Evolutionary conservation across 2,888 invertebrate genomes (phyloP), one percentile per base, ranked within the genome.

Genomic region (Cylindroiulus punctatus): DNA sequence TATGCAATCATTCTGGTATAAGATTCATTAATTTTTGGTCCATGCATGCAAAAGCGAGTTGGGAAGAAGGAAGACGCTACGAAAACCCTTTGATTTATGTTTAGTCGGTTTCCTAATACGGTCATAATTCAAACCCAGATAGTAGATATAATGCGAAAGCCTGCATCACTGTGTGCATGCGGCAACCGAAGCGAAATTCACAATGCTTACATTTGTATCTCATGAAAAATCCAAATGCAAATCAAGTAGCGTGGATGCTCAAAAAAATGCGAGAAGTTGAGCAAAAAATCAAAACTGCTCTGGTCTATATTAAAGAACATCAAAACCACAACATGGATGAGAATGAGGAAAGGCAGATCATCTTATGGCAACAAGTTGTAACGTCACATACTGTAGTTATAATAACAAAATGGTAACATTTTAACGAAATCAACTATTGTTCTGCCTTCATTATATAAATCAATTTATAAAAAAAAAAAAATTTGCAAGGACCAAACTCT

Each of bases 31-130:
- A 65, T 65, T 65, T 65, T 65, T 65, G 22, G 65, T 5, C 26
- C 65, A 5, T 65, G 65, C 26, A 22, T 65, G 65, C n/a, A 65
- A 65, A 65, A 65, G 65, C 65, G 65, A 22, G 12, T 26, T 26
- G 65, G 26, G 65, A 65, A 65, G 65, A 65, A 84, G 30, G 84
- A 47, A 47, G 44, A 84, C 44, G 84, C 42, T 30, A n/a, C 44
- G 30, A 42, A 84, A 84, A 47, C 84, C 84, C 84, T 47, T 84
- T 84, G 84, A 84, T 84, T 84, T 84, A 84, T 84, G 84, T 47
- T 32, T 84, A 47, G 84, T 84, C 47, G 84, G 84, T 84, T 84
- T 44, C 30, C 44, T 84, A 84, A 84, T 84, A 84, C 84, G 47
- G 44, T 26, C 84, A 84, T 84, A 84, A 84, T 84, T 84, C 84